Conservation (phyloP, 92 coral and sea anemone species). For the Zoanthus gigantus region DNA sequence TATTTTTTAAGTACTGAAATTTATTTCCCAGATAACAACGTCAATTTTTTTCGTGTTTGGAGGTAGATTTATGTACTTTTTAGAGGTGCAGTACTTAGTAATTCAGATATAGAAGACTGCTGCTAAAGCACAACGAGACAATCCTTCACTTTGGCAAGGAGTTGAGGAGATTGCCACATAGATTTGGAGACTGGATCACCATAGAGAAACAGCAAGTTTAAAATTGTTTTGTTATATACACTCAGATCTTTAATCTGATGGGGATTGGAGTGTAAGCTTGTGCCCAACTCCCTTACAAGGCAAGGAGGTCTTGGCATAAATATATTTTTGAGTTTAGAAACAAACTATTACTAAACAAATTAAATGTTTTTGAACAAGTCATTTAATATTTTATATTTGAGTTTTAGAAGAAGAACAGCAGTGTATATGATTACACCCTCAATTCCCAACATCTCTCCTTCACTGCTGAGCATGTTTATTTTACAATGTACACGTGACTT, state of each 20-base stretch:
- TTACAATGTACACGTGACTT: not conserved
- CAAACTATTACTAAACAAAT: too few relatives aligned
- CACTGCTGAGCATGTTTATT: not conserved
- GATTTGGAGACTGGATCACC: not conserved
- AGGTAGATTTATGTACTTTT: not conserved
- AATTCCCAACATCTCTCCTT: not conserved
- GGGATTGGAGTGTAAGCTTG: too few relatives aligned
- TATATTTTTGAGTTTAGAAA: too few relatives aligned
- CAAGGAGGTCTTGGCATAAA: too few relatives aligned
- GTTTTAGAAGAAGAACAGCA: not conserved
- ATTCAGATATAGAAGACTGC: constrained; percentile 29
- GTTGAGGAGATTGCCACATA: not conserved
- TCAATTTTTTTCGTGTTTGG: too few relatives aligned
- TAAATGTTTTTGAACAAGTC: too few relatives aligned
- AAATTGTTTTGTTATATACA: too few relatives aligned
- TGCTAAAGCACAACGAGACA: not conserved
- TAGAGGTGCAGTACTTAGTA: constrained; percentile 3
- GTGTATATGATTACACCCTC: not conserved
- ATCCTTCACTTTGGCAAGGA: constrained; percentile 20
- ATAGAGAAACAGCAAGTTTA: not conserved
- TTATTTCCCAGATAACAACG: too few relatives aligned
- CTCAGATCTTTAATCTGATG: too few relatives aligned
- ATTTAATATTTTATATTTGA: not conserved
- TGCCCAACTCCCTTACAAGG: too few relatives aligned
- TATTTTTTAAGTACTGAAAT: too few relatives aligned